Base-by-base conservation (phyloP, 2,888 invertebrate species). In the Diaperis boleti region DNA sequence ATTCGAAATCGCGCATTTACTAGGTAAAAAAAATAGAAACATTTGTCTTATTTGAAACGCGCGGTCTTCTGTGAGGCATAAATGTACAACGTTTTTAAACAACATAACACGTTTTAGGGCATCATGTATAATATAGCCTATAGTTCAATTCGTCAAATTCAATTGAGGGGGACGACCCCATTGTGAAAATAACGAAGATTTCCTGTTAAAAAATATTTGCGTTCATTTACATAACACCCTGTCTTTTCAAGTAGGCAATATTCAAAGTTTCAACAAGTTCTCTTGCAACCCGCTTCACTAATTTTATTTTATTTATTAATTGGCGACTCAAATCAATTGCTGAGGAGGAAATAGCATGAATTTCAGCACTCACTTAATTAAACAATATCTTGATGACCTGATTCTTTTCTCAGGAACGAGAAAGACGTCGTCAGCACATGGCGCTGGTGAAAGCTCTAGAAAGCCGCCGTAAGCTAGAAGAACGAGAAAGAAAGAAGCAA, bases 391-490 rank as follows among this genome's bases (percentile, higher is more conserved):
- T 35, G 50, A n/a, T n/a, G n/a, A n/a, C n/a, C n/a, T 57, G 22
- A 7, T 22, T 33, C n/a, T 33, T 33, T 33, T 14, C 3, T 8
- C 70, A 94, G 94, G 95, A 96, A 79, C 85, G 94, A 31, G 96
- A 96, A 81, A 85, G 96, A 71, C 85, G 95, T 74, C 87, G 94
- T 14, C 96, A 97, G 76, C 97, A 97, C 80, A 92, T 95, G 83
- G 87, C 94, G 1, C 85, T 96, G 62, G 92, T 96, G 41, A 90
- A 95, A 18, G 93, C 95, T 45, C 79, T 97, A 64, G 96, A 97
- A 79, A 87, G 90, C 64, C 86, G 96, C 13, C 88, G 95, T 69
- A 89, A 94, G 74, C 90, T 92, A 82, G 96, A 96, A 78, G 96
- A 94, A 74, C 85, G 92, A 6, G 94, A 94, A 74, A 85, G 89